phyloP scores from a whole-genome alignment of 1,140 invertebrate genomes.

The Fopius arisanus region DNA sequence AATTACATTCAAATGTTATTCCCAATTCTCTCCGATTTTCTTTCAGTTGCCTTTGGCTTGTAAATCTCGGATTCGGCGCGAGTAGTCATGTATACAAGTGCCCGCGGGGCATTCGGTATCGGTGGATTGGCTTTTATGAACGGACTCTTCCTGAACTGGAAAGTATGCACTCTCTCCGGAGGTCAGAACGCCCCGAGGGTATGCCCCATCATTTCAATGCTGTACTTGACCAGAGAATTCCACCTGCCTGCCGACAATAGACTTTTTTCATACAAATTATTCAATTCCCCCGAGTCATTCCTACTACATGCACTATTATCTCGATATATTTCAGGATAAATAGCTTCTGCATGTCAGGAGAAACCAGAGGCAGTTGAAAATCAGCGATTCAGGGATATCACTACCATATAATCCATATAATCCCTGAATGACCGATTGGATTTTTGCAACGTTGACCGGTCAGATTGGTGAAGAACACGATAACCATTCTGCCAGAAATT shows the following conservation, averaged over 20 bases:
- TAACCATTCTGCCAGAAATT: conserved; percentile 25
- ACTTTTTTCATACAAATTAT: not conserved
- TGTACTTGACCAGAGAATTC: conserved; percentile 25
- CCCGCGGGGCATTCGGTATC: conserved; percentile 14
- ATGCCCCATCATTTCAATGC: conserved; percentile 7
- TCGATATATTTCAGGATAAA: no score
- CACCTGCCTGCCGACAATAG: not conserved
- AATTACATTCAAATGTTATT: conserved; percentile 7
- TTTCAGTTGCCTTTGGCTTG: conserved; percentile 2
- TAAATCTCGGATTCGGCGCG: conserved; percentile 24
- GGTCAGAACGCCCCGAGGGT: conserved; percentile 26
- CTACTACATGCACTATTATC: not conserved
- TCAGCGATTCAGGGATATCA: no score
- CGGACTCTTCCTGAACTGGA: conserved; percentile 33
- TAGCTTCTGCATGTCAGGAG: no score
- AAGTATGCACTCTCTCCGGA: conserved; percentile 33
- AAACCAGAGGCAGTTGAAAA: no score
- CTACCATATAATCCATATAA: no score
- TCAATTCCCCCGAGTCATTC: not conserved
- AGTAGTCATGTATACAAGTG: conserved; percentile 14
- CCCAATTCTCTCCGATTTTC: not conserved
- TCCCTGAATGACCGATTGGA: not conserved
- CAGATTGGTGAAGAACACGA: conserved; percentile 17
- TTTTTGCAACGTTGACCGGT: not conserved
- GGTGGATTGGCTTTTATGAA: conserved; percentile 24